Base-by-base conservation (phyloP, 30 jellyfish, hydroid and myxozoan genomes). In the Sanderia malayensis region DNA sequence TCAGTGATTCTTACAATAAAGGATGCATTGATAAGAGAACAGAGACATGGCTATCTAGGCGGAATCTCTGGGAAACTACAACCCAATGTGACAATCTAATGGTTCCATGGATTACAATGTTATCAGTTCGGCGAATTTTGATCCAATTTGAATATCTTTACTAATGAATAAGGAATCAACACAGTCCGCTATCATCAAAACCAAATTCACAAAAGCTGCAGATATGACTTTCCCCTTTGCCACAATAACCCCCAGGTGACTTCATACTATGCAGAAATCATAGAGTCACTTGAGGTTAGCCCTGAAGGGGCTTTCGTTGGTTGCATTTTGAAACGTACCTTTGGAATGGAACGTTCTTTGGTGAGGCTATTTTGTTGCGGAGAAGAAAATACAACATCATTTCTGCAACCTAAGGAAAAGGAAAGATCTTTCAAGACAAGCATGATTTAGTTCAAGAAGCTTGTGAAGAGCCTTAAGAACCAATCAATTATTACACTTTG, bases 401-500 rank as follows among this genome's bases (percentile, higher is more conserved):
- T 10, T 67, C 85, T 1, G 97, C 95, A 53, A 88, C 95, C 97
- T 88, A 37, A 24, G 4, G 41, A 59, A 44, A 58, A 44, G 22
- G 23, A 55, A 3, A 2, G 17, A 20, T 20, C 18, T 10, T 11
- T 9, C n/a, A n/a, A n/a, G n/a, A n/a, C n/a, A n/a, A n/a, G n/a
- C n/a, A n/a, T n/a, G n/a, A n/a, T n/a, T n/a, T n/a, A n/a, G n/a
- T n/a, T n/a, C n/a, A n/a, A n/a, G n/a, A n/a, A n/a, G n/a, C n/a
- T n/a, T n/a, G n/a, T n/a, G n/a, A n/a, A n/a, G n/a, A n/a, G n/a
- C n/a, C n/a, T n/a, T n/a, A n/a, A n/a, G n/a, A n/a, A n/a, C n/a
- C n/a, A n/a, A n/a, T n/a, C n/a, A n/a, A n/a, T n/a, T n/a, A n/a
- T n/a, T n/a, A n/a, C n/a, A n/a, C n/a, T n/a, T n/a, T n/a, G n/a